These are phyloP conservation scores for Cuniculus paca DNA, from an alignment of 2,797 vertebrate genomes.

Conservation along the genomic window DNA sequence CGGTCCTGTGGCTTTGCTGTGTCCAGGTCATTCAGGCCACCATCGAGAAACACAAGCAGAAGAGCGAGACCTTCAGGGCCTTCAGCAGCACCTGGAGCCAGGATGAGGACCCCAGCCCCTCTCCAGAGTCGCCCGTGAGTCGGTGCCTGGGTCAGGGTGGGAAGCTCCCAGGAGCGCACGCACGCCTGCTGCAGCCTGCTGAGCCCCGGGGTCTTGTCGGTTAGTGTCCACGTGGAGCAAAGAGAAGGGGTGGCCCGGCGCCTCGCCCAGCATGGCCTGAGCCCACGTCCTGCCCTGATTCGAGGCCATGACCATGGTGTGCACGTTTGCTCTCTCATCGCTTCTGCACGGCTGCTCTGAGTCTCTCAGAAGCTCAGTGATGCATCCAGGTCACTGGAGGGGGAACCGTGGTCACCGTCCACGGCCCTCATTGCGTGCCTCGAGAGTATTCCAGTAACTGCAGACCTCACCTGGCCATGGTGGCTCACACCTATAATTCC, in stretches of 20 bases:
- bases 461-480: neutral
- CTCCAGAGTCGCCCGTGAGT: conserved; percentile 93
- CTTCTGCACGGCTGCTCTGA: neutral
- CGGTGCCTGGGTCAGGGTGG: neutral
- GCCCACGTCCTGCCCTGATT: neutral
- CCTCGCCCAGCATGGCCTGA: neutral
- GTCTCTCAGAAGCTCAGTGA: neutral
- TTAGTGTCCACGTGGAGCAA: neutral
- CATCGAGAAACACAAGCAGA: conserved; percentile 97
- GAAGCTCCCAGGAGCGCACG: neutral
- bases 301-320: neutral
- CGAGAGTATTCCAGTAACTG: neutral
- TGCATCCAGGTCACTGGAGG: no score
- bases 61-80: conserved; percentile 97
- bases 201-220: neutral
- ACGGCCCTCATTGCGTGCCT: rapidly evolving
- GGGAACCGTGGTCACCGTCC: rapidly evolving
- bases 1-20: neutral
- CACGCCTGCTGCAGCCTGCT: neutral
- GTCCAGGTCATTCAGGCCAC: conserved; percentile 95
- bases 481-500: neutral
- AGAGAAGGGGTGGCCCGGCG: neutral
- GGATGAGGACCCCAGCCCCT: conserved; percentile 91
- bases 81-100: conserved; percentile 94
- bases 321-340: neutral